Percentiles rank a stretch among this genome's conserved stretches.
These are phyloP conservation scores for Tachysurus fulvidraco DNA, from an alignment of 2,113 vertebrate genomes.

Conservation along the genomic window DNA sequence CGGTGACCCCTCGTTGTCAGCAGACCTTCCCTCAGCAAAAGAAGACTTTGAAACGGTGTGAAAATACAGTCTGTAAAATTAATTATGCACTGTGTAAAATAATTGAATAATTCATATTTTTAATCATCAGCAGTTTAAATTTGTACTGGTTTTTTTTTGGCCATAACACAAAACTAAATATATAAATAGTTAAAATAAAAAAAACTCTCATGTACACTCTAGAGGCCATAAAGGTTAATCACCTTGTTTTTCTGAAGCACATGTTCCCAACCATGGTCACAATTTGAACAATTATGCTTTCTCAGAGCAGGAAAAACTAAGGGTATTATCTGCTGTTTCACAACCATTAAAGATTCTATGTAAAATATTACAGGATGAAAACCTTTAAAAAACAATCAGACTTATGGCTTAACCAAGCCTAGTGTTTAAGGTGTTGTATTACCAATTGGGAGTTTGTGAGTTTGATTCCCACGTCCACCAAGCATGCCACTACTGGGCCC, in stretches of 20 bases:
- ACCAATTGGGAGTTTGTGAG: too few relatives aligned
- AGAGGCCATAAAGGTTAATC: neutral
- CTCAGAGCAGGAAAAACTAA: neutral
- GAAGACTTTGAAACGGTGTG: slow-evolving; percentile 95
- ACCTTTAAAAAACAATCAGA: neutral
- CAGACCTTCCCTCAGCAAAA: slow-evolving; percentile 90
- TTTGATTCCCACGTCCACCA: too few relatives aligned
- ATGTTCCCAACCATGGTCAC: too few relatives aligned
- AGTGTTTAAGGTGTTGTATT: too few relatives aligned
- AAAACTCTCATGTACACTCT: neutral
- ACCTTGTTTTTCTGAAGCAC: neutral
- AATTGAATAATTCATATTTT: neutral
- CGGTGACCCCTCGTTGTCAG: slow-evolving; percentile 84
- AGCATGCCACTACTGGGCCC: too few relatives aligned
- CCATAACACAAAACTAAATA: neutral
- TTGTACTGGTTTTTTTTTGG: neutral
- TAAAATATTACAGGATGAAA: neutral
- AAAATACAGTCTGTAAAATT: neutral
- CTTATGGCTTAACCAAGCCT: too few relatives aligned
- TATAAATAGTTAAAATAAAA: neutral
- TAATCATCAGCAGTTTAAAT: neutral
- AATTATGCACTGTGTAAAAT: neutral
- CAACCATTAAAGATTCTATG: neutral
- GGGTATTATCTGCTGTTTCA: neutral
- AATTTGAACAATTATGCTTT: neutral